phyloP scores from a whole-genome alignment of 2,113 vertebrate species.

The Platysternon megacephalum region DNA sequence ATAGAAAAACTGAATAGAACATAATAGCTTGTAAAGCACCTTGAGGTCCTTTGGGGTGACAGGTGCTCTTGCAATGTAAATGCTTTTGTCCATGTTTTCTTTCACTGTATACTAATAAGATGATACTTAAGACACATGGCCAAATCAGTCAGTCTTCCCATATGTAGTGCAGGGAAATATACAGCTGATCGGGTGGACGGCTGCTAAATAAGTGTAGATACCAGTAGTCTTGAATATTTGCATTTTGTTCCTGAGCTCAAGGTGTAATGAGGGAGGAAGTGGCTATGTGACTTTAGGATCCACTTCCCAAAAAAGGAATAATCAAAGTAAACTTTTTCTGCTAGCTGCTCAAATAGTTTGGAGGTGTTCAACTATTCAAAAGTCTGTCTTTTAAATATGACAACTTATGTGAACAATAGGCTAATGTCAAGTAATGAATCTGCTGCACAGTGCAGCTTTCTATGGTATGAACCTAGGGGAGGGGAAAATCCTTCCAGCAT shows the following conservation, averaged over 20 bases:
- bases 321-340: neutral
- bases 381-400: neutral
- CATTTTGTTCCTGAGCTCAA: neutral
- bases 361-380: conserved; percentile 1
- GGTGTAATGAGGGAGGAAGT: neutral
- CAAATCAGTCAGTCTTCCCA: neutral
- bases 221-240: neutral
- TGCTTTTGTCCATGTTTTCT: conserved; percentile 34
- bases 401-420: neutral
- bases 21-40: neutral
- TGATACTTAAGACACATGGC: conserved; percentile 21
- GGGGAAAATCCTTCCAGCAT: neutral
- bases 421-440: conserved; percentile 35
- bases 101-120: conserved; percentile 38
- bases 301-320: neutral
- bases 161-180: neutral
- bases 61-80: neutral
- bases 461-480: neutral
- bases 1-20: neutral
- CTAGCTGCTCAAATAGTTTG: neutral
- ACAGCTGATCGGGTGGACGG: neutral
- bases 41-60: neutral
- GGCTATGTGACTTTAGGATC: neutral
- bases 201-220: neutral
- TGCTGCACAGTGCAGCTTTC: conserved; percentile 19